Percentiles rank a stretch among this genome's conserved stretches.
Evolutionary conservation across 1,140 invertebrate species (phyloP).

Genomic region (Drosophila orosa): DNA sequence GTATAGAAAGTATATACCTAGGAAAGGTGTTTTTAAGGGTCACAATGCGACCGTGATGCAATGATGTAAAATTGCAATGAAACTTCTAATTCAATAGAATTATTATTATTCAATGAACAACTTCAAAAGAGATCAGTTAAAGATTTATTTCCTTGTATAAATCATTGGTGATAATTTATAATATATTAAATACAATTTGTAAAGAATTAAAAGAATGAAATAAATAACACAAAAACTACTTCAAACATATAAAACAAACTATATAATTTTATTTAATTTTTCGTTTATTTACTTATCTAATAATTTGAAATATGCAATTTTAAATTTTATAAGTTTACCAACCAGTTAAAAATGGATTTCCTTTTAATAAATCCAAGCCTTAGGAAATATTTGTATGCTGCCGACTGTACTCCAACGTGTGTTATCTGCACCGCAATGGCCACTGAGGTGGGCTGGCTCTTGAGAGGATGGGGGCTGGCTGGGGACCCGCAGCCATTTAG

Average conservation of each 20-base stretch:
- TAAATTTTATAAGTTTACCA: not conserved
- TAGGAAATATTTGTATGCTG: not conserved
- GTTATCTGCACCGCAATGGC: constrained; percentile 73
- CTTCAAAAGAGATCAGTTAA: too few species aligned
- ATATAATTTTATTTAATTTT: too few species aligned
- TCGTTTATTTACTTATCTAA: too few species aligned
- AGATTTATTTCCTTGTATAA: too few species aligned
- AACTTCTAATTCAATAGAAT: too few species aligned
- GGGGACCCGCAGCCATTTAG: constrained; percentile 71
- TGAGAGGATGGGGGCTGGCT: constrained; percentile 6
- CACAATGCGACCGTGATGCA: not conserved
- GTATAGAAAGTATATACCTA: not conserved
- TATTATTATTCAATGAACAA: not conserved
- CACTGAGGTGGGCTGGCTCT: constrained; percentile 4
- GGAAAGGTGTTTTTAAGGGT: not conserved
- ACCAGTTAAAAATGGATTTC: not conserved
- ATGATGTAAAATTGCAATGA: not conserved
- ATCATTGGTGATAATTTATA: too few species aligned
- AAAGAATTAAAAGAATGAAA: too few species aligned
- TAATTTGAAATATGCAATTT: not conserved
- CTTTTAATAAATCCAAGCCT: too few species aligned
- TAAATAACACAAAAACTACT: not conserved
- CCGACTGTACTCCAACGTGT: constrained; percentile 28
- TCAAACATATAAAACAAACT: too few species aligned
- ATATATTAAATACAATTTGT: not conserved